phyloP scores from a whole-genome alignment of 1,140 invertebrate species.

The Cecropterus lyciades region DNA sequence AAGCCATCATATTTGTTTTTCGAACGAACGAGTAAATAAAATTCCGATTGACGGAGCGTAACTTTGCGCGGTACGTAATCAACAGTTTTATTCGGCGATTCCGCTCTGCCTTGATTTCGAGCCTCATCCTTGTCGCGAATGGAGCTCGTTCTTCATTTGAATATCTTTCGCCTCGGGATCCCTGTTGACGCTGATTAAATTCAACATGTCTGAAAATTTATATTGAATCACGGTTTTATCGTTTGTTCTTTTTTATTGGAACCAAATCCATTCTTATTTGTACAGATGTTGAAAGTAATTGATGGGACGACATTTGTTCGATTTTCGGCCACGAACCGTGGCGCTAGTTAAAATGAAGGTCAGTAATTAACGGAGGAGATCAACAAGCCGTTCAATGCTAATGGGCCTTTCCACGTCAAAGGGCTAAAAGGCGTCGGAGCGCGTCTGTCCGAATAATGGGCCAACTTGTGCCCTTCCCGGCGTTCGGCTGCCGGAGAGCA shows the following conservation, averaged over 20 bases:
- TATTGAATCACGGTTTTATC: slow-evolving; percentile 43
- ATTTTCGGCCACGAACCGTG: slow-evolving; percentile 44
- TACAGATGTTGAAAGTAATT: slow-evolving; percentile 26
- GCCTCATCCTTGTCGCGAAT: slow-evolving; percentile 57
- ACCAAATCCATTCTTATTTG: slow-evolving; percentile 17
- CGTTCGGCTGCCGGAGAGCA: slow-evolving; percentile 42
- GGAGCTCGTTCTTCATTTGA: slow-evolving; percentile 69
- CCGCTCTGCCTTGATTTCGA: slow-evolving; percentile 70
- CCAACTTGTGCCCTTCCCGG: slow-evolving; percentile 56
- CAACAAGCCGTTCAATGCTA: slow-evolving; percentile 76
- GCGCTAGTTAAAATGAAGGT: slow-evolving; percentile 64
- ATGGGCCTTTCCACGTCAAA: slow-evolving; percentile 78
- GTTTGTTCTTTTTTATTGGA: slow-evolving; percentile 46
- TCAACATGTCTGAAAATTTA: slow-evolving; percentile 55
- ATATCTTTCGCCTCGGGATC: slow-evolving; percentile 65
- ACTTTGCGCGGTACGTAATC: slow-evolving; percentile 74
- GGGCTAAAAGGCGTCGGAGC: slow-evolving; percentile 75
- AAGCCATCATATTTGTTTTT: slow-evolving; percentile 81
- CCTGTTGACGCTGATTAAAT: slow-evolving; percentile 70
- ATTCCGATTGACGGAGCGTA: slow-evolving; percentile 78
- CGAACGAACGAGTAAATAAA: slow-evolving; percentile 76
- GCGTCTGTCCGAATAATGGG: slow-evolving; percentile 78
- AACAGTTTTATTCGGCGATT: slow-evolving; percentile 79
- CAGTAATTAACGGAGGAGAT: slow-evolving; percentile 76
- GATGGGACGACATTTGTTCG: slow-evolving; percentile 26